phyloP scores from a whole-genome alignment of 1,140 invertebrate species.

The Vanessa atalanta region DNA sequence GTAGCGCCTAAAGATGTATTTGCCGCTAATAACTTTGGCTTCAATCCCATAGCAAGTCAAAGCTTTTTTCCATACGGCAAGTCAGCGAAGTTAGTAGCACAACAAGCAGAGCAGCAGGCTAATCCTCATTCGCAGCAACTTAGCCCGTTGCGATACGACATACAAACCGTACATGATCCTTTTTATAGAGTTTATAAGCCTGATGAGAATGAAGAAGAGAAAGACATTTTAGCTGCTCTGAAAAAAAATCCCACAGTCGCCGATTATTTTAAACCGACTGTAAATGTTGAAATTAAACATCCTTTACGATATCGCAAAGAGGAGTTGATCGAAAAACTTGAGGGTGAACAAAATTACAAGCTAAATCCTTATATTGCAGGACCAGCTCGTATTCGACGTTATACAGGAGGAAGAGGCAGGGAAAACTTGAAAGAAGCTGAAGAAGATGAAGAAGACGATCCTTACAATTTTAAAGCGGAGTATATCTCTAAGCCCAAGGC shows the following conservation, averaged over 20 bases:
- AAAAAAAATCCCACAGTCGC: constrained; percentile 73
- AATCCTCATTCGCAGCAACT: constrained; percentile 50
- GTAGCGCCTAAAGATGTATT: constrained; percentile 65
- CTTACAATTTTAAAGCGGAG: constrained; percentile 72
- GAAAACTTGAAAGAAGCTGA: constrained; percentile 62
- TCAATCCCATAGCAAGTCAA: constrained; percentile 76
- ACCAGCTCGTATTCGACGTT: constrained; percentile 69
- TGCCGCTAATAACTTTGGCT: constrained; percentile 73
- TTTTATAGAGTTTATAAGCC: constrained; percentile 76
- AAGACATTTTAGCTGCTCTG: constrained; percentile 65
- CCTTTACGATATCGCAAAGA: constrained; percentile 68
- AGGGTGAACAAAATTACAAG: constrained; percentile 71
- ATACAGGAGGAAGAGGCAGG: constrained; percentile 64
- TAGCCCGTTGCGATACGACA: constrained; percentile 72
- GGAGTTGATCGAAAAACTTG: constrained; percentile 60
- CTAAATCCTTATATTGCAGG: constrained; percentile 77
- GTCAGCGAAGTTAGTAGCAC: constrained; percentile 56
- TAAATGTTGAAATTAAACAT: constrained; percentile 74
- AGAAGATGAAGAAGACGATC: constrained; percentile 66
- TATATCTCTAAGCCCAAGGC: constrained; percentile 77
- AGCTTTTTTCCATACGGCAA: constrained; percentile 58
- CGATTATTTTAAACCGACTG: constrained; percentile 68
- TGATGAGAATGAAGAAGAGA: constrained; percentile 64
- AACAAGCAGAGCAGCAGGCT: constrained; percentile 42
- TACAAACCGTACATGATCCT: constrained; percentile 72